These are phyloP conservation scores for Papilio aristodemus DNA, from an alignment of 1,140 invertebrate species.

Conservation along the genomic window DNA sequence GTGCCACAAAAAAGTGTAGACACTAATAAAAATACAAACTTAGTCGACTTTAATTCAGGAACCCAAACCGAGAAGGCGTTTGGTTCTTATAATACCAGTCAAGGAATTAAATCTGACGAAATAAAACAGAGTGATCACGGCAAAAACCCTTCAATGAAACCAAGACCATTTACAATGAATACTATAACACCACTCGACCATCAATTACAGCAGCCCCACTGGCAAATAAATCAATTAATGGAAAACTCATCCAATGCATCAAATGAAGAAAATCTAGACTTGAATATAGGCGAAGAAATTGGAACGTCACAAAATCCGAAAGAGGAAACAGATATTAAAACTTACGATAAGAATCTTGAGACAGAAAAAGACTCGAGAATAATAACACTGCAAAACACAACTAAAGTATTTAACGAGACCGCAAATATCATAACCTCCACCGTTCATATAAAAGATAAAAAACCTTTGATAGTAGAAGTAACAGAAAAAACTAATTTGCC, in stretches of 20 bases:
- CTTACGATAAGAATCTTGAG: constrained; percentile 6
- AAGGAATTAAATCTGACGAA: constrained; percentile 55
- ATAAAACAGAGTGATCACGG: constrained; percentile 61
- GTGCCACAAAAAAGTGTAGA: constrained; percentile 29
- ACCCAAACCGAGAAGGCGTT: constrained; percentile 80
- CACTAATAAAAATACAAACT: constrained; percentile 37
- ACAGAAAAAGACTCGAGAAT: constrained; percentile 40
- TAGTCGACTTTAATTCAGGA: constrained; percentile 60
- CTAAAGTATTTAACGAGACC: constrained; percentile 53
- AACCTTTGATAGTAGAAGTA: constrained; percentile 67
- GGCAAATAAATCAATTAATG: constrained; percentile 75
- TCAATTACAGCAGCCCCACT: constrained; percentile 73
- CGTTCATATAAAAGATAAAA: constrained; percentile 71
- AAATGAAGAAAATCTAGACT: constrained; percentile 68
- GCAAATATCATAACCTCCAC: constrained; percentile 77
- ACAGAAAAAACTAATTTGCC: constrained; percentile 60
- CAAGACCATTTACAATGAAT: constrained; percentile 74
- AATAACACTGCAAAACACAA: constrained; percentile 49
- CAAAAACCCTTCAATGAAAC: constrained; percentile 57
- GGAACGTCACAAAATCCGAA: constrained; percentile 33
- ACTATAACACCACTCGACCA: constrained; percentile 62
- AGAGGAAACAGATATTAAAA: constrained; percentile 15
- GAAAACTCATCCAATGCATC: constrained; percentile 69
- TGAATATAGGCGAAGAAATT: constrained; percentile 75
- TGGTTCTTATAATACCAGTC: constrained; percentile 50